Evolutionary conservation across 2,113 vertebrate species (phyloP).

Genomic region (Propithecus coquereli): DNA sequence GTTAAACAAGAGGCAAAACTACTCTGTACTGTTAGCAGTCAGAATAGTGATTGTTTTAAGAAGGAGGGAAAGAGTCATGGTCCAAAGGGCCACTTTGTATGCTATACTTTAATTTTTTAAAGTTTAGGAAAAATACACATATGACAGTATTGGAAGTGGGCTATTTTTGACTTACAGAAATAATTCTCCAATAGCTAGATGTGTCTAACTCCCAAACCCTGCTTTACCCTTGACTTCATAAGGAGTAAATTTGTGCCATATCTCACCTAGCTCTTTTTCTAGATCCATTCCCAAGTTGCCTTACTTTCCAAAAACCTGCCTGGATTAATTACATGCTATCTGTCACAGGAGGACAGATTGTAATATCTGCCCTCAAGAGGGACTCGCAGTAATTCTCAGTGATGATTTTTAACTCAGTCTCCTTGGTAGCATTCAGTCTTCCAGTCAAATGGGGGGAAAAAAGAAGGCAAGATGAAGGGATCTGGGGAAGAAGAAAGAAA

Average conservation of each 20-base stretch:
- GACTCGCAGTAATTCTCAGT: not conserved
- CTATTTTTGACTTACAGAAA: not conserved
- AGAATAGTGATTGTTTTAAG: not conserved
- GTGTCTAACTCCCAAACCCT: not conserved
- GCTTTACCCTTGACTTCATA: not conserved
- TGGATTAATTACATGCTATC: constrained; percentile 24
- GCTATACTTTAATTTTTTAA: constrained; percentile 21
- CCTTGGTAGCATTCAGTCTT: not conserved
- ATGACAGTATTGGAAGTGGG: not conserved
- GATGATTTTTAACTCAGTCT: constrained; percentile 32
- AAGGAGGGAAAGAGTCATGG: not conserved
- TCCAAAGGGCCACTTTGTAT: not conserved
- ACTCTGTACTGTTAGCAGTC: not conserved
- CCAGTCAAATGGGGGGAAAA: not conserved
- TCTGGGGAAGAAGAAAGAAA: no score
- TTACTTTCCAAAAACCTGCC: constrained; percentile 21
- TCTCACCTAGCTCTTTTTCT: constrained; percentile 13
- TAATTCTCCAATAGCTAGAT: not conserved
- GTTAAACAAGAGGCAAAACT: not conserved
- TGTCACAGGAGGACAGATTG: not conserved
- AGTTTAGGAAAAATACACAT: not conserved
- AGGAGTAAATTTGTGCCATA: not conserved
- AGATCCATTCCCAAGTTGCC: not conserved
- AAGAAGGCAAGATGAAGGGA: not conserved
- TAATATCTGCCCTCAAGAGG: not conserved